These are phyloP conservation scores for Hoplostethus mediterraneus DNA, from an alignment of 2,797 vertebrate species.

Conservation along the genomic window DNA sequence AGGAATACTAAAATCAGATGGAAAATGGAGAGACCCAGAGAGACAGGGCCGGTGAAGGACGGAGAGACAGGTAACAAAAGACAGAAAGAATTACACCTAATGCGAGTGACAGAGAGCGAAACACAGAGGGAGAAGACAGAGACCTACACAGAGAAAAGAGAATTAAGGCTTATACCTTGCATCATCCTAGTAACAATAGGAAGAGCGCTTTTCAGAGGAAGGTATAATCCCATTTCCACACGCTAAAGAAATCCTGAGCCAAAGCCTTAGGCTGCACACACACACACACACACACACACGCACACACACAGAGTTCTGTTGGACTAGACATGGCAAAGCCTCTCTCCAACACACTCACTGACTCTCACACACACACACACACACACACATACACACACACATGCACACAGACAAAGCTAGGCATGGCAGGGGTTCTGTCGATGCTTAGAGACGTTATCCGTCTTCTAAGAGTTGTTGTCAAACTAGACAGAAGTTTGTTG, in stretches of 20 bases:
- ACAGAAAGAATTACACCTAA: constrained; percentile 2
- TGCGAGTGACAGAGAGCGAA: constrained; percentile 56
- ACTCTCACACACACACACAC: constrained; percentile 29
- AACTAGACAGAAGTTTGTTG: constrained; percentile 75
- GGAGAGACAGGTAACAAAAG: constrained; percentile 1
- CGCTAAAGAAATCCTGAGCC: constrained; percentile 81
- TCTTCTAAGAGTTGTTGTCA: constrained; percentile 74
- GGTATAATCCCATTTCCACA: constrained; percentile 85
- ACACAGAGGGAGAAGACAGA: constrained; percentile 64
- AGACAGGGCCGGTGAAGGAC: constrained; percentile 1
- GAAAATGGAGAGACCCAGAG: neutral
- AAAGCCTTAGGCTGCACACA: constrained; percentile 81
- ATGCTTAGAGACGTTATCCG: constrained; percentile 67
- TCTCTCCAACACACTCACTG: constrained; percentile 19
- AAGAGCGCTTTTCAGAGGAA: constrained; percentile 80
- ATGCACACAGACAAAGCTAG: constrained; percentile 62
- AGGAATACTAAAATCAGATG: neutral
- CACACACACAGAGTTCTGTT: constrained; percentile 52
- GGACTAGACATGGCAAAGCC: constrained; percentile 63
- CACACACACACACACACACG: constrained; percentile 76
- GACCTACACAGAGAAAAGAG: constrained; percentile 72
- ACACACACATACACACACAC: constrained; percentile 25
- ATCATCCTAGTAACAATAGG: constrained; percentile 83
- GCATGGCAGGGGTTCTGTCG: constrained; percentile 76
- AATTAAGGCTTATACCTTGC: constrained; percentile 81